A percentile compares a stretch with the other conserved stretches of the same genome.
phyloP scores from a whole-genome alignment of 2,797 vertebrate species.

The Hoplostethus atlanticus region DNA sequence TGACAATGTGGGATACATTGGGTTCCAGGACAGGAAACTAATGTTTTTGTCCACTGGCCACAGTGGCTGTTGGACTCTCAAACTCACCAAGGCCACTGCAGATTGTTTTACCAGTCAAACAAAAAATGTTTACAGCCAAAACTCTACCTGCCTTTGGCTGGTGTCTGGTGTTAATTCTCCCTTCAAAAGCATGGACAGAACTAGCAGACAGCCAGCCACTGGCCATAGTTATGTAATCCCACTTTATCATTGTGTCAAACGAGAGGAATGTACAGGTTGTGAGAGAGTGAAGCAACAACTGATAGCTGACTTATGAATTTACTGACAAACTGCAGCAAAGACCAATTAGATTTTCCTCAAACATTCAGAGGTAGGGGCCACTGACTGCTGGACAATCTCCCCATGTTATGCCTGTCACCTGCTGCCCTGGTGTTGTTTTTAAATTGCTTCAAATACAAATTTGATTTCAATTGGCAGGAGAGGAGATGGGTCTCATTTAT shows the following conservation, averaged over 20 bases:
- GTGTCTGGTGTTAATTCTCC: background rate
- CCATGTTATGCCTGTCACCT: too few relatives aligned
- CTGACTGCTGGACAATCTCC: background rate
- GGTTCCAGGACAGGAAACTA: background rate
- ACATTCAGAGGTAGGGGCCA: too few relatives aligned
- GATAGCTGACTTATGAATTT: constrained; percentile 28
- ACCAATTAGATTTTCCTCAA: background rate
- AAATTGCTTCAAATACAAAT: too few relatives aligned
- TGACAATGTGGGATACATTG: constrained; percentile 7
- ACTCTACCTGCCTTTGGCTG: constrained; percentile 10
- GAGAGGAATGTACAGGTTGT: constrained; percentile 54
- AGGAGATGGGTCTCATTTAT: background rate
- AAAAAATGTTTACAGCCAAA: background rate
- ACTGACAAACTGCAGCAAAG: constrained; percentile 7
- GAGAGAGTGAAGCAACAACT: constrained; percentile 23
- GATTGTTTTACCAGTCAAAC: background rate
- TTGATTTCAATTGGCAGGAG: background rate
- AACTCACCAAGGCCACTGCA: background rate
- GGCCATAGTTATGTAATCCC: constrained; percentile 46
- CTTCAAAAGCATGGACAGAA: constrained; percentile 12
- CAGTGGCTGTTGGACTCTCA: background rate
- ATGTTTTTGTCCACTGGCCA: too few relatives aligned
- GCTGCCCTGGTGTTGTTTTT: too few relatives aligned
- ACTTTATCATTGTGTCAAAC: constrained; percentile 57
- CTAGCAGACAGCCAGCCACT: constrained; percentile 11